A percentile compares a stretch with the other conserved stretches of the same genome.
Evolutionary conservation across 1,140 invertebrate species (phyloP).

Genomic region (Caenorhabditis brenneri): DNA sequence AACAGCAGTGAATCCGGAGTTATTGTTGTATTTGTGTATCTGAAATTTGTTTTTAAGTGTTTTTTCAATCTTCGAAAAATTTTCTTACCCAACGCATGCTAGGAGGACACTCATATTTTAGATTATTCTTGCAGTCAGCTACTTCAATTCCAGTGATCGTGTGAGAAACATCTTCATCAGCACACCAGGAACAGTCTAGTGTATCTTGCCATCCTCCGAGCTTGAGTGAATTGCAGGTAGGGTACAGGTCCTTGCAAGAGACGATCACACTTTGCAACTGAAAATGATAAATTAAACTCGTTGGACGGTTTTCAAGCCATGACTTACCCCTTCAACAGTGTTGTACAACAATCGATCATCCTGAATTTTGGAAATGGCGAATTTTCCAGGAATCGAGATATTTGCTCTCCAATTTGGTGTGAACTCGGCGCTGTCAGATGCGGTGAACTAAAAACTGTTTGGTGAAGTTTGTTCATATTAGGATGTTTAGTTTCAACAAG

Average conservation of each 20-base stretch:
- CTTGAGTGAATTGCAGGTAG: background rate
- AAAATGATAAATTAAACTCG: background rate
- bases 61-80: background rate
- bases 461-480: too few relatives aligned
- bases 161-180: background rate
- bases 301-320: background rate
- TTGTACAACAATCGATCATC: background rate
- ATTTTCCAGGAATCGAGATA: background rate
- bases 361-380: background rate
- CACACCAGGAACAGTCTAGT: slow-evolving; percentile 22
- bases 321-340: background rate
- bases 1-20: background rate
- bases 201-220: slow-evolving; percentile 34
- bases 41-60: background rate
- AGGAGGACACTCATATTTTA: slow-evolving; percentile 14
- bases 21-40: slow-evolving; percentile 23
- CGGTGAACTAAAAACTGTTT: background rate
- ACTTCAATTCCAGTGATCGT: background rate
- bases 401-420: background rate
- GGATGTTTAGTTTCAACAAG: too few relatives aligned
- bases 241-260: slow-evolving; percentile 25
- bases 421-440: background rate
- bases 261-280: background rate
- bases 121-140: background rate
- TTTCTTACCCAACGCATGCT: slow-evolving; percentile 19